Evolutionary conservation across 2,113 vertebrate genomes (phyloP).

Genomic region (Mesoclemmys tuberculata): DNA sequence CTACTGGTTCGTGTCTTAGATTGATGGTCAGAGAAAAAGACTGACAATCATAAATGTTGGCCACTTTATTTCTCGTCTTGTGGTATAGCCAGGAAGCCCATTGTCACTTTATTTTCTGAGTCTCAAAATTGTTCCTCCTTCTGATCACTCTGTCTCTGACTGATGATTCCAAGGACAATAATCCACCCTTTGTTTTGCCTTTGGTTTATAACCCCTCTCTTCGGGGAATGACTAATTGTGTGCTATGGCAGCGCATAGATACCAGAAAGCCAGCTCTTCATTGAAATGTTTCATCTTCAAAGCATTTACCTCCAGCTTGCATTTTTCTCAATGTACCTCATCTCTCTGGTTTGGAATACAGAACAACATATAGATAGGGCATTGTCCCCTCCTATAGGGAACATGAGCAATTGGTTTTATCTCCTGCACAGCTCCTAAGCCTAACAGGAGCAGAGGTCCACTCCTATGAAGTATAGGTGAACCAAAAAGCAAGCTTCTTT

Average conservation of each 20-base stretch:
- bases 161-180: neutral
- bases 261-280: neutral
- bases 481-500: neutral
- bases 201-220: neutral
- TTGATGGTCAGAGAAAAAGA: too few species aligned
- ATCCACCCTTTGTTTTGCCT: neutral
- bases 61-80: neutral
- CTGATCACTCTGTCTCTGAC: neutral
- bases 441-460: neutral
- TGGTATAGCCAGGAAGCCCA: neutral
- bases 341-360: neutral
- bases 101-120: neutral
- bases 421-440: neutral
- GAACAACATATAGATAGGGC: neutral
- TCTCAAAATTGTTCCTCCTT: neutral
- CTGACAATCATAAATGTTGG: neutral
- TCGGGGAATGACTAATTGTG: neutral
- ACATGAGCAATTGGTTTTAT: neutral
- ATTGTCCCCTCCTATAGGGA: neutral
- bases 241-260: neutral
- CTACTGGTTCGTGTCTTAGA: neutral
- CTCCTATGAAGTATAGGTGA: neutral
- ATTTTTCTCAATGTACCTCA: neutral
- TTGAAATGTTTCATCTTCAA: neutral
- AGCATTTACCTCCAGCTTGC: neutral